These are phyloP conservation scores for Solen grandis DNA, from an alignment of 1,140 invertebrate genomes.

Conservation along the genomic window DNA sequence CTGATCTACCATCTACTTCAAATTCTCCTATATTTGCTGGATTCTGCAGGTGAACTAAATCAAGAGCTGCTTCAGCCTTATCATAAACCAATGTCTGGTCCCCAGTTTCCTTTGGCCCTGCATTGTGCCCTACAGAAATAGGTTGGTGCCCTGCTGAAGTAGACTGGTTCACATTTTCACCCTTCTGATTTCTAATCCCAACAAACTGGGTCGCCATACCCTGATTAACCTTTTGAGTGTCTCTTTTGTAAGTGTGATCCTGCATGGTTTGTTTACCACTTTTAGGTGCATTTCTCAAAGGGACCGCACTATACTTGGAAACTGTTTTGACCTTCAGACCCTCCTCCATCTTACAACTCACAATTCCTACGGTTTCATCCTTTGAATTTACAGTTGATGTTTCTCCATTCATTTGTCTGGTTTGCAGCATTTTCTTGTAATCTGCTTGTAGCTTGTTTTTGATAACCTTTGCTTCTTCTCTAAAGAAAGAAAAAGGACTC, in stretches of 20 bases:
- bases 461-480: background rate
- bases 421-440: background rate
- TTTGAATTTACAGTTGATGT: no score
- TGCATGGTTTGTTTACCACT: background rate
- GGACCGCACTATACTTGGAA: background rate
- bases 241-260: background rate
- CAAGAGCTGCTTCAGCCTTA: background rate
- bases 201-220: background rate
- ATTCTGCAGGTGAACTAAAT: background rate
- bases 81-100: background rate
- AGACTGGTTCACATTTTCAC: background rate
- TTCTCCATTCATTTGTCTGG: no score
- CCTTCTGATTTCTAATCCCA: background rate
- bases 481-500: no score
- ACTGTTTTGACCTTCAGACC: background rate
- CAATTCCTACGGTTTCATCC: no score
- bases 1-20: background rate
- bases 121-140: background rate
- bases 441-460: conserved; percentile 9
- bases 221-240: background rate
- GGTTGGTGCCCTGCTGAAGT: background rate
- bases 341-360: no score
- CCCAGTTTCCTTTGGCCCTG: background rate
- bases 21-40: background rate
- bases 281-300: background rate